These are phyloP conservation scores for Platerodrilus igneus DNA, from an alignment of 2,888 invertebrate species.

Conservation along the genomic window DNA sequence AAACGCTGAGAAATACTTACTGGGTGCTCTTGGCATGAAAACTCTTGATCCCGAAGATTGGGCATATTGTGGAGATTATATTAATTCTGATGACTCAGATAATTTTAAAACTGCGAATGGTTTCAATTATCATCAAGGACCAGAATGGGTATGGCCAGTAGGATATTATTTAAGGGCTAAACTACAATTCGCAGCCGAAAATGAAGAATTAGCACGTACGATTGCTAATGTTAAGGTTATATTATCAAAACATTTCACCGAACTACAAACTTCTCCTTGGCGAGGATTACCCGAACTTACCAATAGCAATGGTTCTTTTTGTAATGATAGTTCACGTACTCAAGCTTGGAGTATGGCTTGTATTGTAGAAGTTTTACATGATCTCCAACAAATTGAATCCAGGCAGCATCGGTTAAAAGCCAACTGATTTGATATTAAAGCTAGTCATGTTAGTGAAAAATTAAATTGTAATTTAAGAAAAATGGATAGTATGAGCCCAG, in stretches of 20 bases:
- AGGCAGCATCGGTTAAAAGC: no score
- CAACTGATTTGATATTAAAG: no score
- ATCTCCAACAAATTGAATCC: slow-evolving; percentile 51
- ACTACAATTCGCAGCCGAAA: slow-evolving; percentile 69
- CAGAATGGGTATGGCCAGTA: slow-evolving; percentile 98
- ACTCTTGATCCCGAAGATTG: slow-evolving; percentile 96
- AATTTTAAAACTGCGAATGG: slow-evolving; percentile 86
- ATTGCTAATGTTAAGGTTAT: slow-evolving; percentile 54
- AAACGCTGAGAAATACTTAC: slow-evolving; percentile 66
- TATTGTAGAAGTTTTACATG: slow-evolving; percentile 76
- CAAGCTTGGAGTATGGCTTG: slow-evolving; percentile 96
- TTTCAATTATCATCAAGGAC: slow-evolving; percentile 98
- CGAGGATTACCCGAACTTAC: slow-evolving; percentile 94
- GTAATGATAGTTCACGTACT: slow-evolving; percentile 83
- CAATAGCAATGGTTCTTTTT: slow-evolving; percentile 78
- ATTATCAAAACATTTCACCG: slow-evolving; percentile 70
- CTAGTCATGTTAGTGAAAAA: no score
- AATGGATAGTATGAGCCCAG: no score
- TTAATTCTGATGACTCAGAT: slow-evolving; percentile 82
- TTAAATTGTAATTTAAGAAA: no score
- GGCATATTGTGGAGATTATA: slow-evolving; percentile 89
- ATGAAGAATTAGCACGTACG: slow-evolving; percentile 53
- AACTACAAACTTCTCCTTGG: slow-evolving; percentile 80
- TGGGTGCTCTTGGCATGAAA: slow-evolving; percentile 93
- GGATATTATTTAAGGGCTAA: slow-evolving; percentile 90